A percentile compares a stretch with the other conserved stretches of the same genome.
These are phyloP conservation scores for Cherax destructor DNA, from an alignment of 1,140 invertebrate genomes.

Conservation along the genomic window DNA sequence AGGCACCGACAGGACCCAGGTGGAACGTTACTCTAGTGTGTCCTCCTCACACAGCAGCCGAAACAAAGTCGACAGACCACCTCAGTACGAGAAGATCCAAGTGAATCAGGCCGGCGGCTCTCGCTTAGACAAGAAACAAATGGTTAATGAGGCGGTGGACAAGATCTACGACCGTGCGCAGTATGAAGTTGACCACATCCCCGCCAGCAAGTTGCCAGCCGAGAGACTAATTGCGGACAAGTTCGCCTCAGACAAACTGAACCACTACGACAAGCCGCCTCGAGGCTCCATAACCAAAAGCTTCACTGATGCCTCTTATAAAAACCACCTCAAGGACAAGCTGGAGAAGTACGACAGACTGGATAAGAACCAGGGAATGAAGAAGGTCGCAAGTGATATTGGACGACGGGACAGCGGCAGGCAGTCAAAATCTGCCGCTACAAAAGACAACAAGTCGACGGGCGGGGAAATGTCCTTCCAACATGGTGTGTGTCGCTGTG, in stretches of 20 bases:
- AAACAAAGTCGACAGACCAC: constrained; percentile 43
- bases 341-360: constrained; percentile 39
- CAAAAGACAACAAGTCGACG: neutral
- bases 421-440: neutral
- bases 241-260: neutral
- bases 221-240: constrained; percentile 16
- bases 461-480: neutral
- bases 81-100: constrained; percentile 61
- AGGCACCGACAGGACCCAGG: constrained; percentile 1
- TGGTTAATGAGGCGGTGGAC: constrained; percentile 43
- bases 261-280: constrained; percentile 20
- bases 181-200: constrained; percentile 39
- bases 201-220: neutral
- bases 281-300: constrained; percentile 23
- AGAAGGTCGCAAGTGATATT: constrained; percentile 1
- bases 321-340: constrained; percentile 48
- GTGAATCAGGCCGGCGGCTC: constrained; percentile 20
- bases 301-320: constrained; percentile 19
- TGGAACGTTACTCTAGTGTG: constrained; percentile 32
- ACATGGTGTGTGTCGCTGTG: constrained; percentile 40
- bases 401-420: constrained; percentile 5
- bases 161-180: constrained; percentile 62
- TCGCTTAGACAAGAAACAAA: constrained; percentile 40
- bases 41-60: constrained; percentile 8
- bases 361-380: constrained; percentile 21